Evolutionary conservation across 92 coral and sea anemone species (phyloP).

Genomic region (Bergia sp.): DNA sequence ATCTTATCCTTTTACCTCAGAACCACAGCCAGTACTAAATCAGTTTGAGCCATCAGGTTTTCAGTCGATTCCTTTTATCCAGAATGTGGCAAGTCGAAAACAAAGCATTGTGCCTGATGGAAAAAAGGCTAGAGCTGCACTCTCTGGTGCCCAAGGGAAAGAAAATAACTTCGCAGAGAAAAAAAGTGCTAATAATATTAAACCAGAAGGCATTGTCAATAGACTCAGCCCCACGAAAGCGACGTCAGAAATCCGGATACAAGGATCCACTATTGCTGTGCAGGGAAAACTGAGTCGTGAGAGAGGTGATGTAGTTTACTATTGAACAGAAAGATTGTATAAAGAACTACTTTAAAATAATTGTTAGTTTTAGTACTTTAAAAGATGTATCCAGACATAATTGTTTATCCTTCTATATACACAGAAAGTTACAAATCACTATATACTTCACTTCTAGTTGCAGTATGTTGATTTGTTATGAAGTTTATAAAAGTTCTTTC

Average conservation of each 20-base stretch:
- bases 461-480: no score
- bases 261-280: neutral
- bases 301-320: neutral
- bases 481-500: no score
- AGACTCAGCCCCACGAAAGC: constrained; percentile 65
- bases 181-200: constrained; percentile 16
- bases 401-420: no score
- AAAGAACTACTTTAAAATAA: no score
- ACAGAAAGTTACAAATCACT: no score
- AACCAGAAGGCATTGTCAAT: constrained; percentile 53
- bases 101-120: constrained; percentile 4
- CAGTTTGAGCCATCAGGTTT: neutral
- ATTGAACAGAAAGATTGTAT: neutral
- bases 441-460: no score
- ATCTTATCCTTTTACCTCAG: neutral
- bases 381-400: neutral
- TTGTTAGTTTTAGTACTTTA: no score
- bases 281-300: constrained; percentile 10
- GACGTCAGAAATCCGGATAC: constrained; percentile 38
- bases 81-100: constrained; percentile 12
- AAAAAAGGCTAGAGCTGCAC: neutral
- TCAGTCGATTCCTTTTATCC: neutral
- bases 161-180: neutral
- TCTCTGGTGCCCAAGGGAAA: neutral
- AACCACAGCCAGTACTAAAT: neutral